Base-by-base conservation (phyloP, 2,888 invertebrate genomes). In the Andrena bucephala region DNA sequence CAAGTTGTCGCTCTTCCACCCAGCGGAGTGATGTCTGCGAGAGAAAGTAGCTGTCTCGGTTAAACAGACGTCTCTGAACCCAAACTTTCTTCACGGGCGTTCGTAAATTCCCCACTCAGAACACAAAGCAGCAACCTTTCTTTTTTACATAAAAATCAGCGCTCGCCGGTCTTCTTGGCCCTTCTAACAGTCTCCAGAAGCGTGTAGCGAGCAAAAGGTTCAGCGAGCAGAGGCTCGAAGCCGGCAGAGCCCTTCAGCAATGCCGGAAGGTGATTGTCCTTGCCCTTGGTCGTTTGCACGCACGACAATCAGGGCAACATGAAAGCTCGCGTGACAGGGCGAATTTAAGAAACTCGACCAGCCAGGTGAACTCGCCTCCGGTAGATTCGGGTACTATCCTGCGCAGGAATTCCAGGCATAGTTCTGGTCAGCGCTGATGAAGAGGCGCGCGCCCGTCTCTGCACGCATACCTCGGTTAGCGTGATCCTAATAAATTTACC, bases 401-500 rank as follows among this genome's bases (percentile, higher is more conserved):
- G 31, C 10, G 13, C 57, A 42, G 66, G 48, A 87, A 85, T 85
- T 87, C 83, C 73, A 69, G 29, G 33, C 73, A 76, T 82, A 42
- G 42, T 82, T 74, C 74, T 67, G 42, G 66, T 57, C 31, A 54
- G 8, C 31, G 13, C 6, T 20, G 29, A 36, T 24, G 48, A 60
- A 62, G 27, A 42, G 33, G 54, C 31, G 60, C 36, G 31, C 13
- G 33, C 6, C 20, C 62, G 48, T 70, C 65, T 68, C 62, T 60
- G 66, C 59, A n/a, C 66, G 70, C 63, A 67, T 67, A 60, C 69
- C 60, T n/a, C 57, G 60, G 73, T 81, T 84, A 65, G 78, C 82
- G 84, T 75, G 87, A 84, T 75, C 65, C 75, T 78, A 85, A 84
- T 82, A 77, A 87, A 85, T 84, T 87, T 84, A 85, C 54, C 69